phyloP scores from a whole-genome alignment of 2,113 vertebrate species.

The Pristiophorus japonicus region DNA sequence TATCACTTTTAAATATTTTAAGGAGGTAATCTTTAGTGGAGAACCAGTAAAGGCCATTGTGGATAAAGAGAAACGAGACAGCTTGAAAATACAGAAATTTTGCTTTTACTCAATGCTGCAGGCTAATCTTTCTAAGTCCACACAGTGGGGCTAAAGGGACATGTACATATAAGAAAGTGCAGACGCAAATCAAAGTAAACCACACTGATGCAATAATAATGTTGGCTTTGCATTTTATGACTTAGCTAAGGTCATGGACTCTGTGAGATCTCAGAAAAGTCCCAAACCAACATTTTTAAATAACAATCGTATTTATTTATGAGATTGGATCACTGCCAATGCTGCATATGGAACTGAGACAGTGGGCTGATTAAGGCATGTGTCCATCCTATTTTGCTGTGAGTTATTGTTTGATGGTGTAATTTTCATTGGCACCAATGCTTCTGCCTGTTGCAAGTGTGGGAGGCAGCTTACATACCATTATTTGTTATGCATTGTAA shows the following conservation, averaged over 20 bases:
- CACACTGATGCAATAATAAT: not conserved
- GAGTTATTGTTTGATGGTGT: not conserved
- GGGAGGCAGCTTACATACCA: not conserved
- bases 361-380: not conserved
- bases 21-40: not conserved
- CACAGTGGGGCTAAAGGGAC: not conserved
- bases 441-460: not conserved
- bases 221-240: not conserved
- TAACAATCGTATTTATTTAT: slow-evolving; percentile 28
- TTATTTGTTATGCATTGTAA: not conserved
- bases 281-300: slow-evolving; percentile 18
- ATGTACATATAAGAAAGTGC: not conserved
- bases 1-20: not conserved
- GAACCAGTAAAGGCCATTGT: too few relatives aligned
- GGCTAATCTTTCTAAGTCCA: not conserved
- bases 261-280: not conserved
- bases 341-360: not conserved
- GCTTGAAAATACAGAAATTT: not conserved
- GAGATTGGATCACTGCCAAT: not conserved
- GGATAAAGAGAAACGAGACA: not conserved
- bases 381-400: slow-evolving; percentile 1
- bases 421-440: not conserved
- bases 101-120: not conserved
- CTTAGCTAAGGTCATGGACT: not conserved
- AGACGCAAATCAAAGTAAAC: not conserved